Conservation (phyloP, 2,888 invertebrate species). For the Leptogaster cylindrica region DNA sequence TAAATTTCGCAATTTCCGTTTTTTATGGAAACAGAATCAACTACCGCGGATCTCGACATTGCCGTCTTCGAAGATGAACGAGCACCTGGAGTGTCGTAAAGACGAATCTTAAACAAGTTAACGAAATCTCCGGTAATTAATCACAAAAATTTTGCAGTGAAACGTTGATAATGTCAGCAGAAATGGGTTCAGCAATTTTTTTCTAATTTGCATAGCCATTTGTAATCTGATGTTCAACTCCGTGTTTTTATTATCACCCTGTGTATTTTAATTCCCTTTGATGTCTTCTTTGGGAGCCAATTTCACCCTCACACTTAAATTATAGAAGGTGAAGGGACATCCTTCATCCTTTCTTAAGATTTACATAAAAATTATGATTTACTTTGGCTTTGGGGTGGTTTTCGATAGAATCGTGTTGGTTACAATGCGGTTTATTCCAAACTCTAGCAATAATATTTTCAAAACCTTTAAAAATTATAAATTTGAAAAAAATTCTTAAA, state of each 20-base stretch:
- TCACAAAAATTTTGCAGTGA: slow-evolving; percentile 43
- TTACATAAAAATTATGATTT: slow-evolving; percentile 3
- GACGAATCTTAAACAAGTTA: slow-evolving; percentile 45
- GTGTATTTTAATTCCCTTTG: slow-evolving; percentile 48
- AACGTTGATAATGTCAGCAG: slow-evolving; percentile 50
- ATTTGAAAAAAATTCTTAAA: no score
- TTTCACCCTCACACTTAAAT: background rate
- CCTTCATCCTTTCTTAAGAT: slow-evolving; percentile 29
- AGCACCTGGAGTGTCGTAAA: slow-evolving; percentile 46
- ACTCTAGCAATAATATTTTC: no score
- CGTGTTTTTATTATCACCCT: slow-evolving; percentile 46
- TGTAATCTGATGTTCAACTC: slow-evolving; percentile 43
- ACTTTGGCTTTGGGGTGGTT: no score
- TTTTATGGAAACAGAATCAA: slow-evolving; percentile 9
- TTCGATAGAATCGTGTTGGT: no score
- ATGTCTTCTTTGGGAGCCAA: slow-evolving; percentile 35
- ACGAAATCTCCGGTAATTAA: slow-evolving; percentile 47
- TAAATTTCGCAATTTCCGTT: slow-evolving; percentile 39
- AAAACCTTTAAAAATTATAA: no score
- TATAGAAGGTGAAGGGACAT: no score
- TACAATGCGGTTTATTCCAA: no score
- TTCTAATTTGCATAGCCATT: slow-evolving; percentile 51
- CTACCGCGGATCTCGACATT: background rate
- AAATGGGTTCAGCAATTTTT: slow-evolving; percentile 50
- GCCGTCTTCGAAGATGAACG: slow-evolving; percentile 44